Evolutionary conservation across 2,113 vertebrate species (phyloP).

Genomic region (Microcebus lehilahytsara): DNA sequence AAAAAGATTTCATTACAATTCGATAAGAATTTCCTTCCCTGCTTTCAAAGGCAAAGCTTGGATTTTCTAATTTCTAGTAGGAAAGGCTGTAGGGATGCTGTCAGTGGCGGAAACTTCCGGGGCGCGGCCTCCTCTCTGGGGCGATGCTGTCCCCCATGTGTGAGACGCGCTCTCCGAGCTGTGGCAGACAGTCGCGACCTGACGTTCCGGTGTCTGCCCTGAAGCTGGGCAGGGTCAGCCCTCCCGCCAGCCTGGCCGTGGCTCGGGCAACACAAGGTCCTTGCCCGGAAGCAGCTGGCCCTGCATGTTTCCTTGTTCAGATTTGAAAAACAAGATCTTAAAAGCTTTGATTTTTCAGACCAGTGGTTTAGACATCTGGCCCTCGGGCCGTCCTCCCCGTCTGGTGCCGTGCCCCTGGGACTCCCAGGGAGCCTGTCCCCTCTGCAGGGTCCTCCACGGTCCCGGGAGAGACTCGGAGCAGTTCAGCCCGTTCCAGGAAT

Average conservation of each 20-base stretch:
- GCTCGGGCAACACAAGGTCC: background rate
- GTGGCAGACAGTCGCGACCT: fast-evolving
- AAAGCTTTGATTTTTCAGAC: background rate
- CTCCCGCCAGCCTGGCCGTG: fast-evolving
- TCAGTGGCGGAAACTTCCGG: background rate
- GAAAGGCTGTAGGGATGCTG: fast-evolving
- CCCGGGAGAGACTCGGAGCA: background rate
- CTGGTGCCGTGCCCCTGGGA: too few relatives aligned
- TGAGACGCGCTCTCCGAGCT: background rate
- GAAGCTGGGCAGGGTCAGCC: background rate
- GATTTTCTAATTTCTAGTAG: background rate
- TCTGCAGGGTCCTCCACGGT: background rate
- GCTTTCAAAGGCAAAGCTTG: background rate
- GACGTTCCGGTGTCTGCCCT: fast-evolving
- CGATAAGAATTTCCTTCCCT: fast-evolving
- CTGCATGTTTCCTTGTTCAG: background rate
- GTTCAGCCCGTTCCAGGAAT: too few relatives aligned
- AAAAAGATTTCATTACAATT: background rate
- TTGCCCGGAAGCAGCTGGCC: background rate
- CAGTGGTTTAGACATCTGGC: background rate
- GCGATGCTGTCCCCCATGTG: fast-evolving
- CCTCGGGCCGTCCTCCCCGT: background rate
- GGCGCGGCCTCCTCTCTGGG: background rate
- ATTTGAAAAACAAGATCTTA: background rate
- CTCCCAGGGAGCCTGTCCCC: background rate